phyloP scores from a whole-genome alignment of 2,797 vertebrate genomes.

The Cynodonichthys magdalenae region DNA sequence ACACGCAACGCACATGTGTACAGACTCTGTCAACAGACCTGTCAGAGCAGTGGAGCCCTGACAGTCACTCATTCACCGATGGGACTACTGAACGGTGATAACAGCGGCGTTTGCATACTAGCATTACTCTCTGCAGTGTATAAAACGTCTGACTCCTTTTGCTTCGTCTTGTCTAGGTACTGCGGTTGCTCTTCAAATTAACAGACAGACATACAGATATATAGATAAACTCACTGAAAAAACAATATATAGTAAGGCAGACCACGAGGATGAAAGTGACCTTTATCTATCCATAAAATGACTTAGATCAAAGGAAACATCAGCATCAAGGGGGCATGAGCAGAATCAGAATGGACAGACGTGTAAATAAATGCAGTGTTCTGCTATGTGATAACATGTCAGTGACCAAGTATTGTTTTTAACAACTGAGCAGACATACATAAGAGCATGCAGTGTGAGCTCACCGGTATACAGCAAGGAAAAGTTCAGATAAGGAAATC shows the following conservation, averaged over 20 bases:
- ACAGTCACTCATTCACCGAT: conserved; percentile 70
- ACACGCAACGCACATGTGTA: conserved; percentile 44
- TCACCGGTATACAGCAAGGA: conserved; percentile 18
- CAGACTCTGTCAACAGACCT: conserved; percentile 67
- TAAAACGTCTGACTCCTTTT: conserved; percentile 4
- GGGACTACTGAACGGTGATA: conserved; percentile 48
- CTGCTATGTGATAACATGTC: conserved; percentile 52
- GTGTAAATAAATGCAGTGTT: conserved; percentile 61
- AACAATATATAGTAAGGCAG: neutral
- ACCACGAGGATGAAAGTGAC: conserved; percentile 33
- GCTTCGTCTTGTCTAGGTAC: conserved; percentile 3
- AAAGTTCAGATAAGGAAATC: conserved; percentile 40
- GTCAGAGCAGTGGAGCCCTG: conserved; percentile 57
- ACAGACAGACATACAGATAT: conserved; percentile 4
- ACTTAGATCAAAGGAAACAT: conserved; percentile 66
- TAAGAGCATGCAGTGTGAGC: conserved; percentile 31
- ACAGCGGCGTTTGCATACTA: conserved; percentile 72
- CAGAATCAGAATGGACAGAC: conserved; percentile 53
- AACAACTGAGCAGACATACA: conserved; percentile 69
- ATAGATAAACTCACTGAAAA: neutral
- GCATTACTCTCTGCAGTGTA: conserved; percentile 48
- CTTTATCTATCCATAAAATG: conserved; percentile 58
- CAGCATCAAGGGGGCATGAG: conserved; percentile 48
- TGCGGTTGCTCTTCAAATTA: neutral
- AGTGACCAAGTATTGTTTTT: conserved; percentile 54